Evolutionary conservation across 2,888 invertebrate genomes (phyloP).

Genomic region (Siphlonurus alternatus): DNA sequence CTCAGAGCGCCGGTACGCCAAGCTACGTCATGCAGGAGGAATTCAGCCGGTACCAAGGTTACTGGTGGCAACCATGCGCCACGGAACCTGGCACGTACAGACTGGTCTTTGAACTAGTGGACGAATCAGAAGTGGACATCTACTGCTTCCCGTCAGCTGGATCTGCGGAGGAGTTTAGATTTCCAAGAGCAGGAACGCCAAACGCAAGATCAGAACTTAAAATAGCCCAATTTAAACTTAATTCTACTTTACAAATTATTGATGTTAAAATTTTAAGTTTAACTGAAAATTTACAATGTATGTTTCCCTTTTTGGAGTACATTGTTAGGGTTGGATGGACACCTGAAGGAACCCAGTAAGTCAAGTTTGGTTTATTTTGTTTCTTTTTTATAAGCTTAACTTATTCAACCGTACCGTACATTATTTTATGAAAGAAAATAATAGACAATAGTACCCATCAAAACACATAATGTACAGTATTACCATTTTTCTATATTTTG

Average conservation of each 20-base stretch:
- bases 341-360: conserved; percentile 75
- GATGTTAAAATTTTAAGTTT: conserved; percentile 61
- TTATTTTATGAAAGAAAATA: no score
- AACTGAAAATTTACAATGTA: conserved; percentile 53
- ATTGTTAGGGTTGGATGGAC: conserved; percentile 92
- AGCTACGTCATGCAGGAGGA: conserved; percentile 98
- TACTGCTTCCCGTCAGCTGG: conserved; percentile 77
- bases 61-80: conserved; percentile 90
- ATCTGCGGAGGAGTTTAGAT: conserved; percentile 51
- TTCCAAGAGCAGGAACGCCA: conserved; percentile 73
- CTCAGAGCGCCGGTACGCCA: conserved; percentile 83
- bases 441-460: no score
- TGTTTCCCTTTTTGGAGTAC: conserved; percentile 92
- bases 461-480: no score
- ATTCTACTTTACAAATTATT: conserved; percentile 39
- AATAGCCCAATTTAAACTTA: conserved; percentile 60
- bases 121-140: conserved; percentile 80
- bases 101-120: conserved; percentile 74
- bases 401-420: no score
- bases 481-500: no score
- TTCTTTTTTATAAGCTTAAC: background rate
- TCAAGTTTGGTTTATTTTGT: conserved; percentile 16
- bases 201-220: conserved; percentile 84
- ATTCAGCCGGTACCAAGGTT: conserved; percentile 88
- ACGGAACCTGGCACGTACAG: conserved; percentile 55